Conservation (phyloP, 2,797 vertebrate species). For the Echiichthys vipera region DNA sequence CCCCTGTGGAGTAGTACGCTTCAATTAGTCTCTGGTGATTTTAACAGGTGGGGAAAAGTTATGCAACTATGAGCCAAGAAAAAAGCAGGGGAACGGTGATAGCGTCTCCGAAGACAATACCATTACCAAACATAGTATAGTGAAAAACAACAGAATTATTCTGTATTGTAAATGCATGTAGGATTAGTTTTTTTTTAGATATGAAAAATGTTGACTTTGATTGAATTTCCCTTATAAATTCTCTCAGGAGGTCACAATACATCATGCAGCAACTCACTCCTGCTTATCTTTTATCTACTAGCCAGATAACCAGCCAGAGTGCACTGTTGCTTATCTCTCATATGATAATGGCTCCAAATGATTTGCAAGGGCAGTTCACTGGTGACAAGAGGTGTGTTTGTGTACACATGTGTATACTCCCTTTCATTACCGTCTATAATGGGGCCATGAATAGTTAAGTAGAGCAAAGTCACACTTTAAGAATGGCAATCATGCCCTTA, state of each 20-base stretch:
- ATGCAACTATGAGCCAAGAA: not conserved
- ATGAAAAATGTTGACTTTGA: not conserved
- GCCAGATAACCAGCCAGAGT: slow-evolving; percentile 21
- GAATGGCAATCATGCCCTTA: slow-evolving; percentile 45
- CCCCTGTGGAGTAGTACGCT: not conserved
- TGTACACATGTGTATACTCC: slow-evolving; percentile 14
- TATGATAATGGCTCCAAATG: slow-evolving; percentile 45
- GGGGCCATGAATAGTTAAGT: slow-evolving; percentile 55
- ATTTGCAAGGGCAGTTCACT: slow-evolving; percentile 41
- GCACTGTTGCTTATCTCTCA: slow-evolving; percentile 41
- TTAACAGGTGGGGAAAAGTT: not conserved
- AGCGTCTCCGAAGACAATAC: not conserved
- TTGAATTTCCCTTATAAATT: slow-evolving; percentile 1
- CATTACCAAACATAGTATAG: not conserved
- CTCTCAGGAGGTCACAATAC: not conserved
- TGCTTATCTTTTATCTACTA: slow-evolving; percentile 40
- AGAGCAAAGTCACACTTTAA: slow-evolving; percentile 19
- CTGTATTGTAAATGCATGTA: not conserved
- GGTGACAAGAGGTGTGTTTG: slow-evolving; percentile 22
- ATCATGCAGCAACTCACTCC: slow-evolving; percentile 9
- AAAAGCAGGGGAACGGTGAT: not conserved
- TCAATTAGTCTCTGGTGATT: not conserved
- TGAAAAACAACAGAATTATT: not conserved
- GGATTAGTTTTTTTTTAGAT: not conserved
- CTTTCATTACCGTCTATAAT: slow-evolving; percentile 47